phyloP scores from a whole-genome alignment of 2,797 vertebrate species.

The Paguma larvata region DNA sequence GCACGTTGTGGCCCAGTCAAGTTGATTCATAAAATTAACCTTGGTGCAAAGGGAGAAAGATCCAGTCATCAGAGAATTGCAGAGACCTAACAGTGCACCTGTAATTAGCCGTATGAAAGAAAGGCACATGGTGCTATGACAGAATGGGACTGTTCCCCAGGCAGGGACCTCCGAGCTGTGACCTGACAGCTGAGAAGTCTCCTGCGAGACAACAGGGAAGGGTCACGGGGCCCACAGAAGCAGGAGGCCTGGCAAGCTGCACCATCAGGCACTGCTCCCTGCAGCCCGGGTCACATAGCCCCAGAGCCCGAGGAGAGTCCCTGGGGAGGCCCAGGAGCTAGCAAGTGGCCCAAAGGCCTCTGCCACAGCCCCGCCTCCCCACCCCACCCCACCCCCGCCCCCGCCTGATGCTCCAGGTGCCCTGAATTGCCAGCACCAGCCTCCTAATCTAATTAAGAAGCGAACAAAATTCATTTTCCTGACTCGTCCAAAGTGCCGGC shows the following conservation, averaged over 20 bases:
- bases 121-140: rapidly evolving
- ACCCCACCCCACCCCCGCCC: neutral
- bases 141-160: neutral
- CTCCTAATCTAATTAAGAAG: constrained; percentile 72
- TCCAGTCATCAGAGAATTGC: neutral
- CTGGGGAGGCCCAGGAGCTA: neutral
- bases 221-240: neutral
- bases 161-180: neutral
- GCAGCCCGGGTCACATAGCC: neutral
- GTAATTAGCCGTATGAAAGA: neutral
- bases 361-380: neutral
- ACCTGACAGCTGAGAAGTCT: neutral
- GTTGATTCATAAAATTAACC: neutral
- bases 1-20: neutral
- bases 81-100: neutral
- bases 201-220: neutral
- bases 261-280: neutral
- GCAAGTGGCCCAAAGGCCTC: neutral
- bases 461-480: constrained; percentile 77
- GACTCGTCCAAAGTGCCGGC: neutral
- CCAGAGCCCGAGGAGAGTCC: neutral
- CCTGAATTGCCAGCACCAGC: neutral
- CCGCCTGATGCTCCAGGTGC: neutral
- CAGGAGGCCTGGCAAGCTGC: neutral
- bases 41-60: neutral